Evolutionary conservation across 2,888 invertebrate species (phyloP).

Genomic region (Xestobium rufovillosum): DNA sequence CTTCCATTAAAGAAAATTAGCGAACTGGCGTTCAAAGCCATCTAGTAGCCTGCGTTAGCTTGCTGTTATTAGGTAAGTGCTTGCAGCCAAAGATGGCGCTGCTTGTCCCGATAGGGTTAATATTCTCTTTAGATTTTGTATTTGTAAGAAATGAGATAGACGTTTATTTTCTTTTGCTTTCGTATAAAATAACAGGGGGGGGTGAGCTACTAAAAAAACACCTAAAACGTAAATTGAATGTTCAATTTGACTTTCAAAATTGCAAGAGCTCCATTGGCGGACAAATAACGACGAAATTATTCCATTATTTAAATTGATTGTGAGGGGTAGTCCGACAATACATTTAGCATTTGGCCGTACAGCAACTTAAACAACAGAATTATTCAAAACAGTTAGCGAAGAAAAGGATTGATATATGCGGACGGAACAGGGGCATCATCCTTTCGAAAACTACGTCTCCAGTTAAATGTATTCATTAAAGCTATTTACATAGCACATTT

Average conservation of each 20-base stretch:
- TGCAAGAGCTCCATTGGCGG: constrained; percentile 32
- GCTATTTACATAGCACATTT: constrained; percentile 39
- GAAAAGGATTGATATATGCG: constrained; percentile 37
- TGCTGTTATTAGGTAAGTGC: too few relatives aligned
- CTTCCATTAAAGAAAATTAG: too few relatives aligned
- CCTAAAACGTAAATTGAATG: neutral
- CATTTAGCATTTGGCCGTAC: constrained; percentile 22
- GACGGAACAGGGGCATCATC: constrained; percentile 14
- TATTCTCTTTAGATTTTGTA: too few relatives aligned
- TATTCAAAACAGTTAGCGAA: constrained; percentile 39
- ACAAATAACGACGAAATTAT: constrained; percentile 38
- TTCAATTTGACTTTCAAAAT: constrained; percentile 30
- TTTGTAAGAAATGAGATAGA: too few relatives aligned
- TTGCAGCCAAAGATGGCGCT: too few relatives aligned
- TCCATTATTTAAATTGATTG: constrained; percentile 39
- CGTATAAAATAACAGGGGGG: too few relatives aligned
- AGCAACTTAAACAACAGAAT: constrained; percentile 27
- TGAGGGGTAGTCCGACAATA: constrained; percentile 22
- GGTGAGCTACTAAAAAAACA: too few relatives aligned
- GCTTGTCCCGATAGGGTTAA: too few relatives aligned
- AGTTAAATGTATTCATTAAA: constrained; percentile 38
- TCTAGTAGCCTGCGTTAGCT: too few relatives aligned
- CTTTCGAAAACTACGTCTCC: constrained; percentile 15
- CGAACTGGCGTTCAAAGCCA: too few relatives aligned
- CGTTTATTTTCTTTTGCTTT: too few relatives aligned